phyloP scores from a whole-genome alignment of 2,113 vertebrate genomes.

The Phalacrocorax pelagicus region DNA sequence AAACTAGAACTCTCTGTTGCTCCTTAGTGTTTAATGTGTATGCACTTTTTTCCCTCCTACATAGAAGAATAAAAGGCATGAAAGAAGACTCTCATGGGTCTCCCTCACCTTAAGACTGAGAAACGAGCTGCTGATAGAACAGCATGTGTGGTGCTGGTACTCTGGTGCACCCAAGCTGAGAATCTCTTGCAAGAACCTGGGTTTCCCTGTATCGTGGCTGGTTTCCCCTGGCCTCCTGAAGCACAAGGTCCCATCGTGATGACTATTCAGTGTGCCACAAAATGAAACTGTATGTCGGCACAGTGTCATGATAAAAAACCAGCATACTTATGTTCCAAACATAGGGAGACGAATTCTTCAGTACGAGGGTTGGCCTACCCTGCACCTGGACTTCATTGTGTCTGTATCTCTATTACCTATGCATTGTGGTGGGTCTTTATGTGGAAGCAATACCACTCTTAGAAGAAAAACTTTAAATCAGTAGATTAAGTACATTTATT shows the following conservation, averaged over 20 bases:
- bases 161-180: accelerated
- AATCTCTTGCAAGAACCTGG: neutral
- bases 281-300: neutral
- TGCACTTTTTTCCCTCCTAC: neutral
- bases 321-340: neutral
- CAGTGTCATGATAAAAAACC: neutral
- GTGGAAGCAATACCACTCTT: neutral
- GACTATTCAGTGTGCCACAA: neutral
- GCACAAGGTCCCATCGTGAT: accelerated
- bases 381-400: neutral
- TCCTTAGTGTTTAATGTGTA: neutral
- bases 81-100: neutral
- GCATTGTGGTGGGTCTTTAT: accelerated
- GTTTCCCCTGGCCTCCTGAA: neutral
- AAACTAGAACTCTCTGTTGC: neutral
- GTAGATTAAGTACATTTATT: neutral
- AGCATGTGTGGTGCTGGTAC: accelerated
- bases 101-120: neutral
- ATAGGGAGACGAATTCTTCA: neutral
- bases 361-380: accelerated
- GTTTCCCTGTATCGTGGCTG: neutral
- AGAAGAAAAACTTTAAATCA: neutral
- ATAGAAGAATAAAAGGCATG: neutral
- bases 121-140: neutral
- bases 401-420: neutral